Evolutionary conservation across 53 echinoderm and acorn worm species (phyloP), one percentile per base, ranked within the genome.

Genomic region (Temnopleurus reevesii): DNA sequence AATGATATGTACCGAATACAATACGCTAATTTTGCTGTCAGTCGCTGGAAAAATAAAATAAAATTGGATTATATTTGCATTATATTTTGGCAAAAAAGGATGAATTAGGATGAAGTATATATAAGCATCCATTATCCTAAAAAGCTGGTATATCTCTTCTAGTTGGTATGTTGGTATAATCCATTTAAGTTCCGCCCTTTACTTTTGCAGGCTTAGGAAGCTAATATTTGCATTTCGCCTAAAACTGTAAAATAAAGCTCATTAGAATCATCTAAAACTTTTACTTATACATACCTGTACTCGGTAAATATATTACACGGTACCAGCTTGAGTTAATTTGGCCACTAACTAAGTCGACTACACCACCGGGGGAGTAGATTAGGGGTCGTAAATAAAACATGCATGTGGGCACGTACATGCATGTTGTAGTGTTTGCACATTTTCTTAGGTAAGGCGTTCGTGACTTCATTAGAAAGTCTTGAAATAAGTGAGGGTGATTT

Each of bases 291-390:
- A 64, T 64, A 33, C 65, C n/a, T n/a, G 15, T 13, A 2, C 3
- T 34, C 6, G 18, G 35, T 64, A 33, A 18, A 36, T 4, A 6
- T 64, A 41, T 5, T 60, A 30, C 21, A 55, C n/a, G 27, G 9
- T 60, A 30, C 26, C 28, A 5, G 8, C n/a, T 41, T 66, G 15
- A 8, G 3, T 63, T 9, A 12, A 6, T 8, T 8, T 18, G 8
- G 41, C 71, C 71, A 71, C 71, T 41, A 71, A 71, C 41, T 41
- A 41, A 71, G 71, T 41, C n/a, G 71, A 71, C 71, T n/a, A n/a
- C 21, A 41, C 8, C n/a, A 71, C 0, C 13, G 36, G 41, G 63
- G 71, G 23, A 71, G 71, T 71, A 21, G 71, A 71, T 71, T 41
- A 71, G 43, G 41, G 6, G 71, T 36, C 1, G 21, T 36, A 38